phyloP scores from a whole-genome alignment of 2,113 vertebrate species.

The Prionailurus viverrinus region DNA sequence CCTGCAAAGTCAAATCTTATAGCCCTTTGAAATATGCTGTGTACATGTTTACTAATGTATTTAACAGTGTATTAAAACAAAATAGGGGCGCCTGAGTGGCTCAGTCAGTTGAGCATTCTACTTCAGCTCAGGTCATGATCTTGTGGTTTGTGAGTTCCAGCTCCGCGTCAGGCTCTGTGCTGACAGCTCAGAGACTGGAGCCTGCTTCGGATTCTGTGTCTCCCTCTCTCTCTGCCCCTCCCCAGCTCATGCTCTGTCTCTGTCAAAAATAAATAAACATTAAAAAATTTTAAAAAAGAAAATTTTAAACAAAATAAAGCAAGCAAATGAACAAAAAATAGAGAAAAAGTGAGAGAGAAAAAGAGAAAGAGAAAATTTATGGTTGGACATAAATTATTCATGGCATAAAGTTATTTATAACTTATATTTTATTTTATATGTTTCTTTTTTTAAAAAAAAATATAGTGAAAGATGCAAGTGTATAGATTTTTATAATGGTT shows the following conservation, averaged over 20 bases:
- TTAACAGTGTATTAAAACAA: slow-evolving; percentile 6
- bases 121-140: no score
- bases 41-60: background rate
- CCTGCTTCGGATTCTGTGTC: no score
- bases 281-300: no score
- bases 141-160: no score
- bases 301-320: slow-evolving; percentile 29
- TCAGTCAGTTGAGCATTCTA: no score
- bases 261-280: no score
- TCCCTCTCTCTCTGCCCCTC: no score
- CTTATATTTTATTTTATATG: slow-evolving; percentile 9
- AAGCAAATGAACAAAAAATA: background rate
- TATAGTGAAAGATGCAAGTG: slow-evolving; percentile 39
- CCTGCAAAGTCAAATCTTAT: background rate
- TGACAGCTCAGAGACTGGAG: no score
- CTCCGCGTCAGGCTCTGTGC: no score
- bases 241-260: no score
- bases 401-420: slow-evolving; percentile 6
- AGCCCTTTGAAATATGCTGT: background rate
- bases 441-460: slow-evolving; percentile 28
- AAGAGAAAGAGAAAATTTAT: background rate
- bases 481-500: background rate
- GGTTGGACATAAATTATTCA: background rate
- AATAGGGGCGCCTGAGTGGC: background rate
- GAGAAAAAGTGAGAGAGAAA: background rate